phyloP scores from a whole-genome alignment of 2,113 vertebrate species.

The Neogale vison region DNA sequence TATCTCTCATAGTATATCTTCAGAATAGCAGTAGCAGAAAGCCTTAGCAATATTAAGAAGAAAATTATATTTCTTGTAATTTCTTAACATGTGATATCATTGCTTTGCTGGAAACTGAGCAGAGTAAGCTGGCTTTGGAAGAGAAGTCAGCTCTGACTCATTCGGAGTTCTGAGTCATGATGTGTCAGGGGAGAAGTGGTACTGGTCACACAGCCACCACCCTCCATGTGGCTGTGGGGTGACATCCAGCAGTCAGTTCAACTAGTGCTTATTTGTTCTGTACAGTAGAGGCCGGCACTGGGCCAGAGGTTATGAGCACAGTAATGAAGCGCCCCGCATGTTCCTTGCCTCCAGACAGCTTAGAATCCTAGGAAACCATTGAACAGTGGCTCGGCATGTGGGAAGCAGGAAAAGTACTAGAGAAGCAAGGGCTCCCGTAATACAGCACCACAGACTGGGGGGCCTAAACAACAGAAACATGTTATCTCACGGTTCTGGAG shows the following conservation, averaged over 20 bases:
- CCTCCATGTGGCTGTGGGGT: neutral
- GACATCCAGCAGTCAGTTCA: neutral
- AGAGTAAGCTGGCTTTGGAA: too few species aligned
- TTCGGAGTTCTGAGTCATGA: neutral
- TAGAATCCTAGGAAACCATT: neutral
- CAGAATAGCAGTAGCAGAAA: neutral
- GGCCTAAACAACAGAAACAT: neutral
- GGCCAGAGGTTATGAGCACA: neutral
- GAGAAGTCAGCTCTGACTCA: neutral
- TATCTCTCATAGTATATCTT: neutral
- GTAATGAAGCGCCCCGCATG: accelerated
- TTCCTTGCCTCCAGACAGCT: neutral
- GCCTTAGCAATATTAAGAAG: neutral
- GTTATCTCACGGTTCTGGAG: neutral
- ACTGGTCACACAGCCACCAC: too few species aligned
- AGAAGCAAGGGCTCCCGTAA: neutral
- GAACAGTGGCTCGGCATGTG: accelerated
- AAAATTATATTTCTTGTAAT: neutral
- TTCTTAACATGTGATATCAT: neutral
- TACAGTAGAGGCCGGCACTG: neutral
- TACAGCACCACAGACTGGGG: neutral
- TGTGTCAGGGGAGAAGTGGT: neutral
- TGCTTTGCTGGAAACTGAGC: neutral
- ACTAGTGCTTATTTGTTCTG: neutral
- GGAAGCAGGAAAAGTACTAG: neutral